These are phyloP conservation scores for Potamarius usumacintae DNA, from an alignment of 2,113 vertebrate genomes.

Conservation along the genomic window DNA sequence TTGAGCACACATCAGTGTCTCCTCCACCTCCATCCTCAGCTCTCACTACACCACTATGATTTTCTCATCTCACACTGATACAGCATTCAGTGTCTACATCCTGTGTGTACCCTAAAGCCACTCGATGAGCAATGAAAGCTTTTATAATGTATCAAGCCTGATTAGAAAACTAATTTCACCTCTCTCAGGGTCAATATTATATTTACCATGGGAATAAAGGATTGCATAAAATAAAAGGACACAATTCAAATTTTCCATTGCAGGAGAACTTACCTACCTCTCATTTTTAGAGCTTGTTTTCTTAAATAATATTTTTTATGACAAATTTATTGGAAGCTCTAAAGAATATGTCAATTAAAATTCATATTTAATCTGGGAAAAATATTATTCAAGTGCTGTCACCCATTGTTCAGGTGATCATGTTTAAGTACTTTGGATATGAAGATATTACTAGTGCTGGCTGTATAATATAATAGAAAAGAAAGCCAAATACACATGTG, in stretches of 20 bases:
- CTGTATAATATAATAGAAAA: neutral
- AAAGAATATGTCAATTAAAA: neutral
- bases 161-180: neutral
- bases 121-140: neutral
- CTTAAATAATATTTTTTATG: too few relatives aligned
- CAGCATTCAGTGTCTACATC: neutral
- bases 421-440: too few relatives aligned
- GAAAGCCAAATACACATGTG: neutral
- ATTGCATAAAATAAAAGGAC: neutral
- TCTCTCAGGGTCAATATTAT: neutral
- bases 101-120: neutral
- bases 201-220: neutral
- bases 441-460: too few relatives aligned
- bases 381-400: neutral
- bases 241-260: neutral
- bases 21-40: neutral
- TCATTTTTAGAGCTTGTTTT: neutral
- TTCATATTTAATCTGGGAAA: neutral
- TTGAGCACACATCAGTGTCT: constrained; percentile 33
- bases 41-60: neutral
- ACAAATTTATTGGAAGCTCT: neutral
- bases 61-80: constrained; percentile 29
- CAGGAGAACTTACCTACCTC: neutral
- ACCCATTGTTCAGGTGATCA: too few relatives aligned
- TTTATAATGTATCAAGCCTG: neutral